Base-by-base conservation (phyloP, 2,797 vertebrate genomes). In the Aythya fuligula region DNA sequence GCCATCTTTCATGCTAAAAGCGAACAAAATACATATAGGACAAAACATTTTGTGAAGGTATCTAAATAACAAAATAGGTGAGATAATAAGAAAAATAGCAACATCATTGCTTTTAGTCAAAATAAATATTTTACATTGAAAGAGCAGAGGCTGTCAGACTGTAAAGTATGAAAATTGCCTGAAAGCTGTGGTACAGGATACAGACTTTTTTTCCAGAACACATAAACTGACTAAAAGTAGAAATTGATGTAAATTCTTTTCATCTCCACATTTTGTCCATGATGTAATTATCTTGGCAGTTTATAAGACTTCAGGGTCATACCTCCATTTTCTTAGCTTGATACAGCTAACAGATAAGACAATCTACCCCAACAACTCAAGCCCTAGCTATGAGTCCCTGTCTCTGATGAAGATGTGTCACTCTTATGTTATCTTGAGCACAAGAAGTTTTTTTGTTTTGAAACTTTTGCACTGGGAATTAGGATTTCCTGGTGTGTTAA, bases 201-300 rank as follows among this genome's bases (percentile, higher is more conserved):
- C 15, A 82, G 83, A 74, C 9, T 49, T 70, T 60, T 72, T 89
- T 91, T 73, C 64, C 74, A 90, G 87, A 88, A 54, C 32, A 65
- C 39, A n/a, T 61, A 81, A 92, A 73, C 47, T 76, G 43, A 64
- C 18, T 94, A 79, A 54, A 53, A 89, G 86, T 60, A 79, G 74
- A 90, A 91, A 90, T 70, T 94, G 47, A 65, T 87, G 58, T 61
- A 95, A 96, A 18, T 73, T 85, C 30, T 94, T 91, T 94, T 94
- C 66, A 71, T 83, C 79, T 90, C 43, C 62, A 58, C 16, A 78
- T 95, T 92, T 94, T 85, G 49, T n/a, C 66, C 57, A 76, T 88
- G 89, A 94, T 90, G 73, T 93, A 94, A 95, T 94, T 93, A 78
- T 96, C 92, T 93, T 95, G 77, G 47, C 89, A 94, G 54, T 83